Conservation (phyloP, 2,797 vertebrate species). For the Enteromius treurensis region DNA sequence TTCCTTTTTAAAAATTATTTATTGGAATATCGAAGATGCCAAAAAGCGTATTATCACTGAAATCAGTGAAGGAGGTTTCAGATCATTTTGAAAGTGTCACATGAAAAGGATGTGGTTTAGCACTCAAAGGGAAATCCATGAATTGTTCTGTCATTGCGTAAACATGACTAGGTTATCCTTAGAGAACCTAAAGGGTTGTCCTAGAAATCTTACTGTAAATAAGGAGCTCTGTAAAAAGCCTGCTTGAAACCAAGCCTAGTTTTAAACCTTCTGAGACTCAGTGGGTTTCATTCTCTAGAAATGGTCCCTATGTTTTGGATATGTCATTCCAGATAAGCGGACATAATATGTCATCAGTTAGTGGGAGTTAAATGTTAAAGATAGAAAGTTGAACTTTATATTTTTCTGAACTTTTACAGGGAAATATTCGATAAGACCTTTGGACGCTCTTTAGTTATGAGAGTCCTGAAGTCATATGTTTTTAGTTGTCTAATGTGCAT, state of each 20-base stretch:
- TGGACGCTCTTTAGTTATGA: not conserved
- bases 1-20: not conserved
- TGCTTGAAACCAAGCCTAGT: not conserved
- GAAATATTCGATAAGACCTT: not conserved
- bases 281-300: not conserved
- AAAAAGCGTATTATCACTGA: not conserved
- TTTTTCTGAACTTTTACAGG: not conserved
- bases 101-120: conserved; percentile 55
- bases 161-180: not conserved
- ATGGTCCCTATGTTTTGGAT: not conserved
- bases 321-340: not conserved
- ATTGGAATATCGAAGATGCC: not conserved
- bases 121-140: conserved; percentile 20
- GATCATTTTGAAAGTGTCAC: conserved; percentile 72
- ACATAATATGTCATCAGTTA: not conserved
- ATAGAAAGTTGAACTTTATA: not conserved
- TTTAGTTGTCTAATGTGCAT: not conserved
- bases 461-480: not conserved
- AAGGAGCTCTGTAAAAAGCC: not conserved
- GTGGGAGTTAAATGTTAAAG: not conserved
- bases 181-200: not conserved
- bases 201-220: not conserved
- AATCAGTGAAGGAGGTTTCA: conserved; percentile 63
- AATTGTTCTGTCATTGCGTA: not conserved
- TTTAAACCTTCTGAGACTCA: not conserved